Evolutionary conservation across 2,797 vertebrate genomes (phyloP).

Genomic region (Labeo calbasu): DNA sequence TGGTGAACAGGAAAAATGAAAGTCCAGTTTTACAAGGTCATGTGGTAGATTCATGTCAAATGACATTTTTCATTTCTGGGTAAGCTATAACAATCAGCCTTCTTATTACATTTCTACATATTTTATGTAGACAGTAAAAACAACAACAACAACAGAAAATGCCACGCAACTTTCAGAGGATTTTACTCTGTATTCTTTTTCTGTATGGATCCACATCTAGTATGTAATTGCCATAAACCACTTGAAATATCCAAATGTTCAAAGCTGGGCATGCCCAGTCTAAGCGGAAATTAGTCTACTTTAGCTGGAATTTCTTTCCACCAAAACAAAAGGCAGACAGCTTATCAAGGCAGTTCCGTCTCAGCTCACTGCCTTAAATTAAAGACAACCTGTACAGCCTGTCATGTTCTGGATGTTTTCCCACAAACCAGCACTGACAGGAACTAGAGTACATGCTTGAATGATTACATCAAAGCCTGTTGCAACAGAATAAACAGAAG

Average conservation of each 20-base stretch:
- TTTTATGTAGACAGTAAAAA: background rate
- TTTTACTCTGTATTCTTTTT: background rate
- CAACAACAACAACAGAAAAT: background rate
- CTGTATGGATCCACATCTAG: background rate
- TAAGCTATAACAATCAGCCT: background rate
- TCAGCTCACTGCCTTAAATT: constrained; percentile 3
- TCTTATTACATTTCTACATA: background rate
- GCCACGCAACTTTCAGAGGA: background rate
- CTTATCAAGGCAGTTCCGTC: background rate
- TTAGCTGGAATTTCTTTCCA: background rate
- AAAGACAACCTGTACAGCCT: background rate
- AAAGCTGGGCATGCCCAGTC: background rate
- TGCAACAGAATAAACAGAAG: background rate
- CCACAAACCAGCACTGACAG: background rate
- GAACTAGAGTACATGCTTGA: background rate
- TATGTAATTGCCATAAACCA: background rate
- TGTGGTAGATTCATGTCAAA: background rate
- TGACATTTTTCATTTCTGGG: background rate
- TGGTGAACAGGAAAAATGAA: background rate
- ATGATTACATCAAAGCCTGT: background rate
- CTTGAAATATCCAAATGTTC: background rate
- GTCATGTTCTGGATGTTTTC: constrained; percentile 15
- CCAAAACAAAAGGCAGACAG: background rate
- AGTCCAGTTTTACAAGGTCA: background rate
- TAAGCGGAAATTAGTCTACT: background rate